phyloP scores from a whole-genome alignment of 2,113 vertebrate species.

The Maccullochella peelii region DNA sequence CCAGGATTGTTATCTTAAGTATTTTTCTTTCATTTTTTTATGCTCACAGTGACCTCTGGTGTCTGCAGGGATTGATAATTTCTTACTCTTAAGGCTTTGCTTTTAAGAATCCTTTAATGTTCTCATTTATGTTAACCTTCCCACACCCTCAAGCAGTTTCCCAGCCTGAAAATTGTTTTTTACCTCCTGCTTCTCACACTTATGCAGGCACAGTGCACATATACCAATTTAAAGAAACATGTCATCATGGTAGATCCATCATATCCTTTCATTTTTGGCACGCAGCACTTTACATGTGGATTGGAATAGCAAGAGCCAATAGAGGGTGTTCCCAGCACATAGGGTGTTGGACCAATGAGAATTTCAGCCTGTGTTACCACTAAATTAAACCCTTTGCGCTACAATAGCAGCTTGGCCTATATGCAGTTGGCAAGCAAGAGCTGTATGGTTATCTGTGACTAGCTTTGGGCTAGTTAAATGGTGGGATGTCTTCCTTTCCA shows the following conservation, averaged over 20 bases:
- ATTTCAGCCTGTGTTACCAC: constrained; percentile 41
- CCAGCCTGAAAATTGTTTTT: constrained; percentile 77
- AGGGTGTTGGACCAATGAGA: constrained; percentile 44
- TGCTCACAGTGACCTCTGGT: constrained; percentile 55
- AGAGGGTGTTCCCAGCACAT: constrained; percentile 43
- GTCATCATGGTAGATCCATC: constrained; percentile 36
- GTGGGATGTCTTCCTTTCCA: constrained; percentile 37
- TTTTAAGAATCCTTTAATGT: constrained; percentile 75
- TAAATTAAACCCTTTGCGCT: constrained; percentile 62
- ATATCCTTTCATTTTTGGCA: constrained; percentile 34
- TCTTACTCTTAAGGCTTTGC: constrained; percentile 60
- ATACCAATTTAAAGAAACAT: constrained; percentile 44
- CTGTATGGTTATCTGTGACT: constrained; percentile 30
- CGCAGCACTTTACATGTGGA: constrained; percentile 43
- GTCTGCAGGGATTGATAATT: constrained; percentile 29
- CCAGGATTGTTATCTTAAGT: constrained; percentile 3
- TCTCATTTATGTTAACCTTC: constrained; percentile 82
- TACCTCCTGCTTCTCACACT: constrained; percentile 23
- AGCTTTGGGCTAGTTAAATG: constrained; percentile 12
- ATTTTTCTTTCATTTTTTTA: background rate
- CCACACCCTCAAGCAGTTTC: constrained; percentile 81
- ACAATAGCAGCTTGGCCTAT: constrained; percentile 39
- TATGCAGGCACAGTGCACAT: constrained; percentile 1
- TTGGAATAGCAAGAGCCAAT: constrained; percentile 14
- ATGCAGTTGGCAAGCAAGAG: constrained; percentile 33